Conservation (phyloP, 2,113 vertebrate species). For the Emydura subglobosa region DNA sequence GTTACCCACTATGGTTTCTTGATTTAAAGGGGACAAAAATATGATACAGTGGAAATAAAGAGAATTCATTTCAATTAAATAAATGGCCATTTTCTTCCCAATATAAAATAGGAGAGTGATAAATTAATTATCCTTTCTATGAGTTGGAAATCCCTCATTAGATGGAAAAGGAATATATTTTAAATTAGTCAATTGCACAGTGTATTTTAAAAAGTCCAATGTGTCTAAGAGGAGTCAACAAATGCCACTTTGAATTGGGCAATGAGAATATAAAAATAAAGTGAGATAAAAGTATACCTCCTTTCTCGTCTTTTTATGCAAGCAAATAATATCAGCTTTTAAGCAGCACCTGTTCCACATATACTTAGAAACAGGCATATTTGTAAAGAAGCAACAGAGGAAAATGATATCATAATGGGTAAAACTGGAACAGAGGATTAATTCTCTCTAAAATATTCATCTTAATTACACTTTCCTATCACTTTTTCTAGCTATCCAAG, state of each 20-base stretch:
- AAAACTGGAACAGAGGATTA: background rate
- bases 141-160: background rate
- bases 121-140: background rate
- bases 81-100: background rate
- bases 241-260: background rate
- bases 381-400: background rate
- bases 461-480: background rate
- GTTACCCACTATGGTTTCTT: background rate
- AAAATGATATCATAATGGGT: background rate
- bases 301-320: background rate
- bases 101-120: background rate
- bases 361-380: background rate
- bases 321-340: background rate
- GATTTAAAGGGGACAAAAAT: background rate
- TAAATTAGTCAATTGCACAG: background rate
- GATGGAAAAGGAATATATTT: background rate
- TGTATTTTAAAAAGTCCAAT: background rate
- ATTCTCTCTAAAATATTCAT: background rate
- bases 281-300: background rate
- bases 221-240: background rate
- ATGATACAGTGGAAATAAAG: background rate
- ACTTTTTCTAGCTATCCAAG: background rate
- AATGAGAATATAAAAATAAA: background rate
- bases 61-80: background rate
- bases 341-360: conserved; percentile 3